phyloP scores from a whole-genome alignment of 2,888 invertebrate species.

The Homarus gammarus region DNA sequence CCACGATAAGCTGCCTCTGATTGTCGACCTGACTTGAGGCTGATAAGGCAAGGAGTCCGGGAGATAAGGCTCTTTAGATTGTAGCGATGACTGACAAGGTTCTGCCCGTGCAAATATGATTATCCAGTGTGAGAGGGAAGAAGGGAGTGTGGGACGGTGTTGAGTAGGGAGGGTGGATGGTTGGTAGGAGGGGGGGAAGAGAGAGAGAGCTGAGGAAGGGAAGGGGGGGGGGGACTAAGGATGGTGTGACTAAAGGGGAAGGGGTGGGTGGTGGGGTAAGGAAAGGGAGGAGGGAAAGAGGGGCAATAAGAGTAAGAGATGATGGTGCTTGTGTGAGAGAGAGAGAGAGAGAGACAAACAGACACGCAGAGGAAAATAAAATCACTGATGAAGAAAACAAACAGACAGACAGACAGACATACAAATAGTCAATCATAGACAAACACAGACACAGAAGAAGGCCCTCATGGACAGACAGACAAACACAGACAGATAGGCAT shows the following conservation, averaged over 20 bases:
- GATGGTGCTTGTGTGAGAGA: background rate
- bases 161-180: background rate
- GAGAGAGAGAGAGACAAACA: background rate
- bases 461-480: too few species aligned
- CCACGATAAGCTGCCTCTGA: background rate
- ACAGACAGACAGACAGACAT: too few species aligned
- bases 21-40: background rate
- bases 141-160: background rate
- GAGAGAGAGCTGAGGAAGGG: background rate
- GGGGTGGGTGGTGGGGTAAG: background rate
- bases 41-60: background rate
- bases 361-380: background rate
- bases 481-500: too few species aligned
- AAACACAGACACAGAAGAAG: too few species aligned
- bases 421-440: too few species aligned
- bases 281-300: background rate
- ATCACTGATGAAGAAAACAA: background rate
- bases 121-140: background rate
- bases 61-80: background rate
- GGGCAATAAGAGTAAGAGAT: background rate
- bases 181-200: background rate
- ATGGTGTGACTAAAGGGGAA: background rate
- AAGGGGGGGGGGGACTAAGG: background rate
- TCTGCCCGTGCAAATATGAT: background rate
- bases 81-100: background rate